phyloP scores from a whole-genome alignment of 1,140 invertebrate species.

The Diachasma alloeum region DNA sequence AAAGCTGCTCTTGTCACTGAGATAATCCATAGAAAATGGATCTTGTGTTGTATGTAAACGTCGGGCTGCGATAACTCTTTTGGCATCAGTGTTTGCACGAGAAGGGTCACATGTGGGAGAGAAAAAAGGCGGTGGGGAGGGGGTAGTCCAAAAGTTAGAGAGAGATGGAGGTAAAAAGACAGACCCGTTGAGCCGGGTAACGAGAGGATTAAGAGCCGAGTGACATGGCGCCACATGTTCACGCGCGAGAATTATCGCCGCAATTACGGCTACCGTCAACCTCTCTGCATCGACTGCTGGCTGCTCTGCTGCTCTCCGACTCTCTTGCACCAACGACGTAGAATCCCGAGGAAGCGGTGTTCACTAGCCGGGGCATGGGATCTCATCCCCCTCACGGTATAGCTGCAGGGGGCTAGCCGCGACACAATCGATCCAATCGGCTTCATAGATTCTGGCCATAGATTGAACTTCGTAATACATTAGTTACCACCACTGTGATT shows the following conservation, averaged over 20 bases:
- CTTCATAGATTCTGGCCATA: conserved; percentile 20
- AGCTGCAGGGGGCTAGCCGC: neutral
- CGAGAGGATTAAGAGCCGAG: conserved; percentile 33
- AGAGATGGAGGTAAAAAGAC: neutral
- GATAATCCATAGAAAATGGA: conserved; percentile 4
- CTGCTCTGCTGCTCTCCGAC: neutral
- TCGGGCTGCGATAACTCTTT: conserved; percentile 25
- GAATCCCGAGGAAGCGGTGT: neutral
- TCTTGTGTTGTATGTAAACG: neutral
- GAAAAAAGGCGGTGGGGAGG: neutral
- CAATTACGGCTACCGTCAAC: conserved; percentile 33
- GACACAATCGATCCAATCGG: conserved; percentile 12
- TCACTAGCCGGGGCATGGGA: neutral
- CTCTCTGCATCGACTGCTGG: conserved; percentile 20
- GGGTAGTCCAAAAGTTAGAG: neutral
- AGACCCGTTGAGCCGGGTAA: conserved; percentile 22
- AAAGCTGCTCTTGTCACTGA: neutral
- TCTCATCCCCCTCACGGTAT: conserved; percentile 13
- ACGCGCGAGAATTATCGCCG: conserved; percentile 31
- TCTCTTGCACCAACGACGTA: neutral
- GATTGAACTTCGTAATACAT: conserved; percentile 17
- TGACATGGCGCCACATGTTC: conserved; percentile 33
- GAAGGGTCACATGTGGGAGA: neutral
- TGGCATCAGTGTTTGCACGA: conserved; percentile 13
- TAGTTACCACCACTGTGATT: neutral